Evolutionary conservation across 2,113 vertebrate genomes (phyloP), one percentile per base, ranked within the genome.

Genomic region (Silurus glanis): DNA sequence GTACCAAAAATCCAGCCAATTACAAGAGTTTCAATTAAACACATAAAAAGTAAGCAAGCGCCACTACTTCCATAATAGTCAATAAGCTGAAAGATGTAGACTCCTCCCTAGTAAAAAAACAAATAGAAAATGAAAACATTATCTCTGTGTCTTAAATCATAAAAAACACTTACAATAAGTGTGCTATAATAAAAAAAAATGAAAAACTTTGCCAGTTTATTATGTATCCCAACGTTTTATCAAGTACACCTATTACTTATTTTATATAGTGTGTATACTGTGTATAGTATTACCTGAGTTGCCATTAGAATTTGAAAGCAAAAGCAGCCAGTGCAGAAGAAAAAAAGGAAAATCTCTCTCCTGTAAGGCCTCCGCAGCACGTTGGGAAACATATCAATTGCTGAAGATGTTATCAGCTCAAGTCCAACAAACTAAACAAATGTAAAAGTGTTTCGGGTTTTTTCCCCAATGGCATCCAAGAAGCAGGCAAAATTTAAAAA

Each of bases 51-150:
- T 8, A 92, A 12, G 55, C 90, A 89, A 16, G 88, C 59, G 82
- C 93, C 92, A 88, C 80, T 92, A 14, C 82, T 78, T 37, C 84
- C 92, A 62, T 93, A 93, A 84, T 89, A 92, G 69, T 94, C 91
- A 55, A 93, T 76, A 0, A 94, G 82, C 37, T 93, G 89, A 83
- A 94, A 92, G 37, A 89, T 58, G 82, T 92, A 94, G 59, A 93
- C 47, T 49, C 92, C 92, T 59, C 91, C 92, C 93, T 93, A 90
- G 10, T 67, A 64, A 82, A 6, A 82, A 7, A 37, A 37, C 37
- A 90, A 21, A 75, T 37, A 37, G 37, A 75, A 23, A n/a, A 51
- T 75, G 47, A 51, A 51, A 75, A 47, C 16, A 71, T 17, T 4
- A 23, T 74, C 71, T 51, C 71, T 49, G 17, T 74, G 45, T 3